phyloP scores from a whole-genome alignment of 2,113 vertebrate genomes.

The Callorhinus ursinus region DNA sequence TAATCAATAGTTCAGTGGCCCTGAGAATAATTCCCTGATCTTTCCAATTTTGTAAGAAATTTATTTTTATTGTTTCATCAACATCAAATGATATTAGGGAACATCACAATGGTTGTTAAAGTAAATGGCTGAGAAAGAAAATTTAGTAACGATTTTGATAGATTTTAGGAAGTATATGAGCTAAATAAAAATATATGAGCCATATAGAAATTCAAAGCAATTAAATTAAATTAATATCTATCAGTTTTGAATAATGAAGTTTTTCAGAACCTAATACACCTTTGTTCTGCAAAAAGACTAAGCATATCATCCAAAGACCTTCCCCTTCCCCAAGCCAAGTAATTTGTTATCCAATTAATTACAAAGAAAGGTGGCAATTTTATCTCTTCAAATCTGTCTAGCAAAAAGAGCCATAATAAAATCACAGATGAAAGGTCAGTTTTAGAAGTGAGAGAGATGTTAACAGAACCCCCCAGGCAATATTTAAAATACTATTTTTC shows the following conservation, averaged over 20 bases:
- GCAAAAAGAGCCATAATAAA: neutral
- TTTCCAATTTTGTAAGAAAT: slow-evolving; percentile 32
- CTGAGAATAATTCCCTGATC: slow-evolving; percentile 43
- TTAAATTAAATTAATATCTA: slow-evolving; percentile 59
- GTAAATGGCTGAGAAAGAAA: slow-evolving; percentile 70
- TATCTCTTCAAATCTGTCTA: neutral
- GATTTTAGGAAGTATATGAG: slow-evolving; percentile 32
- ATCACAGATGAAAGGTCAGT: neutral
- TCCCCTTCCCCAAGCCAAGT: neutral
- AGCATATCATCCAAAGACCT: neutral
- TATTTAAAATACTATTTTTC: neutral
- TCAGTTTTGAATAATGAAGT: slow-evolving; percentile 62
- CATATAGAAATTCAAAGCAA: slow-evolving; percentile 60
- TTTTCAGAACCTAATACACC: slow-evolving; percentile 22
- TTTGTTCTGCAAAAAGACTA: slow-evolving; percentile 35
- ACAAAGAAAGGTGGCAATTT: slow-evolving; percentile 1
- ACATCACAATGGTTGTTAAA: neutral
- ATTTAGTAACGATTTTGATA: slow-evolving; percentile 48
- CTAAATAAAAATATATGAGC: slow-evolving; percentile 38
- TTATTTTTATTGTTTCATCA: slow-evolving; percentile 61
- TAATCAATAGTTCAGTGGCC: neutral
- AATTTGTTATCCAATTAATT: slow-evolving; percentile 22
- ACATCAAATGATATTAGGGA: slow-evolving; percentile 30
- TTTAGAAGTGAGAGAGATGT: neutral
- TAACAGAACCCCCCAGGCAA: neutral